Evolutionary conservation across 2,797 vertebrate species (phyloP).

Genomic region (Epinephelus awoara): DNA sequence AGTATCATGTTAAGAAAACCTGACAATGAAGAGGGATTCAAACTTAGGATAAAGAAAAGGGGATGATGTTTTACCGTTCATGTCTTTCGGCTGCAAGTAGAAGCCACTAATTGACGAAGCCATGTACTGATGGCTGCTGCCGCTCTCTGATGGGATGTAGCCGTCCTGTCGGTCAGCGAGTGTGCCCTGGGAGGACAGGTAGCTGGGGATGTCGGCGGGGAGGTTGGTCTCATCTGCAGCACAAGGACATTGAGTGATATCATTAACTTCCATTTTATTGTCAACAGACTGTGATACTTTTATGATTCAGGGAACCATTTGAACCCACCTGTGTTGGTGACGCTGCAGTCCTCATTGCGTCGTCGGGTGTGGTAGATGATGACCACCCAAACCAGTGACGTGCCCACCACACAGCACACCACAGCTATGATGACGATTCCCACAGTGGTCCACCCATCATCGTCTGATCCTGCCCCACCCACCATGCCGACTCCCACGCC

Average conservation of each 20-base stretch:
- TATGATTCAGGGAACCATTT: background rate
- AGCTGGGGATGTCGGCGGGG: slow-evolving; percentile 96
- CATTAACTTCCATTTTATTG: accelerated
- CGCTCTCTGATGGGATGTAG: slow-evolving; percentile 93
- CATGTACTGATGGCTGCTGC: slow-evolving; percentile 94
- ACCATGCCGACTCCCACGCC: slow-evolving; percentile 30
- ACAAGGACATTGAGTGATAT: background rate
- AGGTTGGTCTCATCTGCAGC: slow-evolving; percentile 95
- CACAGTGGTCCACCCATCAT: slow-evolving; percentile 95
- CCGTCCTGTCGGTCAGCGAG: slow-evolving; percentile 95
- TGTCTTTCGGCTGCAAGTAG: slow-evolving; percentile 92
- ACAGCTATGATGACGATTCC: slow-evolving; percentile 98
- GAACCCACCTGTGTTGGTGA: slow-evolving; percentile 95
- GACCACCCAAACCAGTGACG: slow-evolving; percentile 98
- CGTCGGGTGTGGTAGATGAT: slow-evolving; percentile 98
- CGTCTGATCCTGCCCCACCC: slow-evolving; percentile 73
- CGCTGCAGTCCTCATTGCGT: slow-evolving; percentile 95
- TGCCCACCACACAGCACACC: slow-evolving; percentile 99
- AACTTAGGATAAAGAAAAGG: background rate
- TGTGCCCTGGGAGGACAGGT: slow-evolving; percentile 96
- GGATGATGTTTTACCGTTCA: slow-evolving; percentile 83
- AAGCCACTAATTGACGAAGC: slow-evolving; percentile 89
- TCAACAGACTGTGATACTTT: background rate
- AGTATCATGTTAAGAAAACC: background rate
- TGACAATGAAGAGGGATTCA: background rate